Evolutionary conservation across 2,113 vertebrate species (phyloP).

Genomic region (Gymnogyps californianus): DNA sequence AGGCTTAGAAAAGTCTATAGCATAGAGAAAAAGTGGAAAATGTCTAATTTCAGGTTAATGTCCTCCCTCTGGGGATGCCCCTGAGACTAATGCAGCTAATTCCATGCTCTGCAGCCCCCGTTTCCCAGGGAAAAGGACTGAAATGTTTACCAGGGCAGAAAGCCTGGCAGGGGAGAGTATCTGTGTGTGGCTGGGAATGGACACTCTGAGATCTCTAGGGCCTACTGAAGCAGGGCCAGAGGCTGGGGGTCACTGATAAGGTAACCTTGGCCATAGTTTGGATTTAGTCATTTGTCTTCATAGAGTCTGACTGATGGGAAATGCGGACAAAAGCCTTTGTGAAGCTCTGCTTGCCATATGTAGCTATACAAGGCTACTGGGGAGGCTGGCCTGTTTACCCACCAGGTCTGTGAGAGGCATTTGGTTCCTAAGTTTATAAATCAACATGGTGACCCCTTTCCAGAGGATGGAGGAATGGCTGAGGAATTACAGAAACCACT

Average conservation of each 20-base stretch:
- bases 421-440: constrained; percentile 28
- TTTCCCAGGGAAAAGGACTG: not conserved
- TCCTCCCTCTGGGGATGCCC: not conserved
- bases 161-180: not conserved
- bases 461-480: not conserved
- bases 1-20: not conserved
- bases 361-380: not conserved
- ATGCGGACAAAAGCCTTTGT: constrained; percentile 24
- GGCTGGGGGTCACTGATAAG: constrained; percentile 61
- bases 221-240: not conserved
- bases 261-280: constrained; percentile 34
- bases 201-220: not conserved
- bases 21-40: not conserved
- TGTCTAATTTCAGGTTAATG: not conserved
- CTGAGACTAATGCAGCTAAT: not conserved
- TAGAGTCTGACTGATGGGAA: constrained; percentile 25
- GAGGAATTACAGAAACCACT: not conserved
- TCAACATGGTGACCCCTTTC: not conserved
- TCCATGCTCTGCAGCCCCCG: fast-evolving
- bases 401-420: not conserved
- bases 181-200: constrained; percentile 51
- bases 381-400: not conserved
- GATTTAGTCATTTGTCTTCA: constrained; percentile 16
- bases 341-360: constrained; percentile 60
- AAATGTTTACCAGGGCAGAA: constrained; percentile 16